Evolutionary conservation across 2,797 vertebrate species (phyloP), one percentile per base, ranked within the genome.

Genomic region (Ficedula albicollis): DNA sequence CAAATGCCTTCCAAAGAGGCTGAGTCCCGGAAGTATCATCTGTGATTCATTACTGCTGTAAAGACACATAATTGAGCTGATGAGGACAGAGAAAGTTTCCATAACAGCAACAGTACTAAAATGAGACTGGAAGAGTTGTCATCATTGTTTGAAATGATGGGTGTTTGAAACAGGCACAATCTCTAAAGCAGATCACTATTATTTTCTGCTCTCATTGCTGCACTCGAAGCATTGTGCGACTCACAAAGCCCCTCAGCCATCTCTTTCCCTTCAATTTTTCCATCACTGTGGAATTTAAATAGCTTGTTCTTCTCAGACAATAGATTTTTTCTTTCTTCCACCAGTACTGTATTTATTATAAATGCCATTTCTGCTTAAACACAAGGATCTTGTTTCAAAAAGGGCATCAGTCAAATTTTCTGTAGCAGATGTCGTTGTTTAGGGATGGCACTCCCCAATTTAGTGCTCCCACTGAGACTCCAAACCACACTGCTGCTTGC

Each of bases 11-110:
- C 86, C 67, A 70, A 91, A 80, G 68, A 64, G 64, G 10, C 75
- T 77, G 78, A 92, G 66, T 38, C 67, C 80, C 2, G 29, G 90
- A 94, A 92, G 75, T 63, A 59, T 64, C 90, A 87, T 92, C 88
- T 96, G 90, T 77, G 93, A 74, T 83, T 83, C 75, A 58, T 94
- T 95, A 85, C 46, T 60, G 56, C 67, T 32, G 2, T 49, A 80
- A 67, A 80, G 92, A 60, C 49, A 39, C 80, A 80, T 25, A 90
- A 90, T 73, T 6, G 0, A 93, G 74, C 84, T 89, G 95, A 82
- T n/a, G 84, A 85, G 90, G 84, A 74, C 75, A 83, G 93, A 80
- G 86, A 95, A 94, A 95, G 87, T 93, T 93, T 95, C 94, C 78
- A 30, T 93, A 94, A 91, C 70, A 87, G 81, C 56, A 74, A 74